Evolutionary conservation across 2,888 invertebrate genomes (phyloP), one percentile per base, ranked within the genome.

Genomic region (Willowsia nigromaculata): DNA sequence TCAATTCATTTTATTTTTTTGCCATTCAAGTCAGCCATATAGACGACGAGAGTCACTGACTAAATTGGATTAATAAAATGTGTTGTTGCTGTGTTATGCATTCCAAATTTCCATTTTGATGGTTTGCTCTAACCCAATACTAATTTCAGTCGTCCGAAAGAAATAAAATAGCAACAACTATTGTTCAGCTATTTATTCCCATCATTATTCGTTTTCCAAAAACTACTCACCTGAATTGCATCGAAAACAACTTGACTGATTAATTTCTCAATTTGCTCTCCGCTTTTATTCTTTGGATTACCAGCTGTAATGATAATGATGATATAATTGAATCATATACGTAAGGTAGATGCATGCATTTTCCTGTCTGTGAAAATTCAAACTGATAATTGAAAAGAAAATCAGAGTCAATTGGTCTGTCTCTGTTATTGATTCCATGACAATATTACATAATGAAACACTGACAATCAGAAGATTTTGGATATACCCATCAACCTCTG

Each of bases 231-330:
- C 25, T 65, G 22, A 62, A 47, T 47, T 88, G 50, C 56, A 84
- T 56, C 78, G 84, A 71, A 88, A 68, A 68, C 84, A 59, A 89
- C 76, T 89, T 76, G 50, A 53, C 71, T 83, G 88, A 89, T 89
- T 89, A 89, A 92, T 90, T 91, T 90, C 91, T 91, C 88, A 91
- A 90, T 90, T 89, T 91, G 90, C 88, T 90, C 88, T 18, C 50
- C 78, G 43, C 43, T 53, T 56, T 85, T 62, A 7, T 65, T 3
- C n/a, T 18, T n/a, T 62, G 43, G 76, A 85, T 78, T 30, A 15
- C 30, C 33, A 6, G n/a, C 33, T 33, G 9, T 68, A 68, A 18
- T 68, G 18, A 37, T 68, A 40, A 2, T 18, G 15, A 18, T n/a
- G n/a, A n/a, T n/a, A n/a, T n/a, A n/a, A n/a, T n/a, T n/a, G 18